Evolutionary conservation across 1,140 invertebrate species (phyloP), one percentile per base, ranked within the genome.

Genomic region (Zaprionus inermis): DNA sequence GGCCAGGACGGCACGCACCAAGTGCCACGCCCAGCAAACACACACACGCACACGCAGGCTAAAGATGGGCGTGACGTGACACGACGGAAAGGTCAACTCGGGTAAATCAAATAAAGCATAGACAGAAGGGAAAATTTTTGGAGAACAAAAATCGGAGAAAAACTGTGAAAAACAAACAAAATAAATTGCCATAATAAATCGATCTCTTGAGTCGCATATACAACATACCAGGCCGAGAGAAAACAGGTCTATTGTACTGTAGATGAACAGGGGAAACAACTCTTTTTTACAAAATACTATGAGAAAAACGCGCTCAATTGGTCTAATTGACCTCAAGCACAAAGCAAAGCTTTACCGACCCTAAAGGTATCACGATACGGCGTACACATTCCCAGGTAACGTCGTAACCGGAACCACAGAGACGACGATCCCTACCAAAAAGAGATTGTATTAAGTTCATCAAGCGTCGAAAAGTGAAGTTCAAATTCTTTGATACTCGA

Each of bases 11-110:
- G 57, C 24, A 28, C 24, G 72, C 49, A 59, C 55, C 55, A 58
- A 46, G 11, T 60, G 75, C 60, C 75, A 74, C 72, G 75, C 75
- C 75, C 63, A 60, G 16, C n/a, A 44, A 49, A 18, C 44, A 24
- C n/a, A 54, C 24, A 28, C 22, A 52, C 52, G 57, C 20, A 52
- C 70, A 85, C 44, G 65, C 54, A 14, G 36, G 2, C 34, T 54
- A 54, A 70, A n/a, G 46, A 61, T 63, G 67, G 36, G 71, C 49
- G 18, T 49, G 44, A 49, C 44, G 44, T 49, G 44, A 49, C 44
- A 49, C 44, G 44, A 22, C 44, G 18, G 44, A 49, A 49, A 55
- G 38, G 22, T 54, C 51, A 28, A 54, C 51, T 12, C 44, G 44
- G 44, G 51, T 28, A 22, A 22, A 54, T 30, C 28, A 54, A 54